Base-by-base conservation (phyloP, 2,888 invertebrate species). In the Synanthedon andrenaeformis region DNA sequence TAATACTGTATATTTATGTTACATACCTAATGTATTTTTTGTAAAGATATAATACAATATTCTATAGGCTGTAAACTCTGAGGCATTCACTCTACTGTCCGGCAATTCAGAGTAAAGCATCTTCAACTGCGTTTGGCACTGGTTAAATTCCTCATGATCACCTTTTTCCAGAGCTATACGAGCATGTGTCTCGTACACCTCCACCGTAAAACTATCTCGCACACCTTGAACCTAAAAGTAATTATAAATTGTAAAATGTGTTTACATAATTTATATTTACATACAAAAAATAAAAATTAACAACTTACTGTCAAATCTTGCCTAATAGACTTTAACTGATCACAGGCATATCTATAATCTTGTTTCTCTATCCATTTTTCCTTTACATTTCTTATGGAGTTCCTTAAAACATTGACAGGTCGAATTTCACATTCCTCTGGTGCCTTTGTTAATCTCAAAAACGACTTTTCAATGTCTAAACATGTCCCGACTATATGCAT, bases 121-220 rank as follows among this genome's bases (percentile, higher is more conserved):
- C 89, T 96, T 96, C 53, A 99, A 89, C 85, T 99, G 99, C 12
- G 98, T 97, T 86, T 99, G 99, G 76, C 99, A 99, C 81, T 99
- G 99, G 89, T 99, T 99, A 76, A 99, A 99, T 79, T 99, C 99
- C 74, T 98, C 98, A 77, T 98, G 97, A 76, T 99, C 99, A 53
- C 97, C 96, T 85, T 96, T 98, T 80, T 99, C 99, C 77, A 99
- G 89, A 52, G 99, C 98, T 70, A 99, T 96, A 54, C 98, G 90
- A 4, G 98, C 99, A 88, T 99, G 99, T 3, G 97, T 98, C 89
- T 99, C 99, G 86, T 99, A 99, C 11, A 99, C 99, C 73, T 95
- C 91, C n/a, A 99, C 94, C 54, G 99, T 98, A 74, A 99, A 98
- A 61, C 90, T 90, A 86, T 98, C 96, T 63, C 99, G 89, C 63